These are phyloP conservation scores for Drosophila parvula DNA, from an alignment of 1,140 invertebrate genomes.

Conservation along the genomic window DNA sequence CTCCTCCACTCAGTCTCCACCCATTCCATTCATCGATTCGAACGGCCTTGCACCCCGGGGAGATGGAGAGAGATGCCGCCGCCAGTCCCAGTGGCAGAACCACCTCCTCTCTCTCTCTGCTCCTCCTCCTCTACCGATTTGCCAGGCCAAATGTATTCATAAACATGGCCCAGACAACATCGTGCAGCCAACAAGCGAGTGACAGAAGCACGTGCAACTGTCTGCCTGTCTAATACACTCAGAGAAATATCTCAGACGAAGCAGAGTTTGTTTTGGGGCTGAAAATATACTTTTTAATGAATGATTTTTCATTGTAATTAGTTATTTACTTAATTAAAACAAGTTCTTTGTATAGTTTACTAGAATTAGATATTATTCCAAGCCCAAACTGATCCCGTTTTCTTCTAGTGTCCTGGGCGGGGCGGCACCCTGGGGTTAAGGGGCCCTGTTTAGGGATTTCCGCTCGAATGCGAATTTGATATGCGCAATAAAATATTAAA, in stretches of 20 bases:
- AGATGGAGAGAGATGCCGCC: conserved; percentile 6
- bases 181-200: conserved; percentile 75
- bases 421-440: conserved; percentile 11
- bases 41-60: conserved; percentile 9
- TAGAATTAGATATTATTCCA: no score
- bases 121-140: neutral
- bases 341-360: no score
- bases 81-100: conserved; percentile 4
- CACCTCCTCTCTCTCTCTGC: neutral
- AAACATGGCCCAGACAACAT: conserved; percentile 73
- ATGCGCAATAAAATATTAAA: conserved; percentile 82
- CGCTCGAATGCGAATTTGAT: conserved; percentile 81
- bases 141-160: conserved; percentile 72
- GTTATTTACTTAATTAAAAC: no score
- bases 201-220: conserved; percentile 74
- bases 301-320: no score
- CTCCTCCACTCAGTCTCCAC: conserved; percentile 3
- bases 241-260: neutral
- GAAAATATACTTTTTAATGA: no score
- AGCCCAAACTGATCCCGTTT: no score
- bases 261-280: rapidly evolving
- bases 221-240: conserved; percentile 34
- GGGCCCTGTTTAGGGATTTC: conserved; percentile 77
- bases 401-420: conserved; percentile 4
- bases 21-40: neutral